phyloP scores from a whole-genome alignment of 1,140 invertebrate species.

The Camponotus vicinus region DNA sequence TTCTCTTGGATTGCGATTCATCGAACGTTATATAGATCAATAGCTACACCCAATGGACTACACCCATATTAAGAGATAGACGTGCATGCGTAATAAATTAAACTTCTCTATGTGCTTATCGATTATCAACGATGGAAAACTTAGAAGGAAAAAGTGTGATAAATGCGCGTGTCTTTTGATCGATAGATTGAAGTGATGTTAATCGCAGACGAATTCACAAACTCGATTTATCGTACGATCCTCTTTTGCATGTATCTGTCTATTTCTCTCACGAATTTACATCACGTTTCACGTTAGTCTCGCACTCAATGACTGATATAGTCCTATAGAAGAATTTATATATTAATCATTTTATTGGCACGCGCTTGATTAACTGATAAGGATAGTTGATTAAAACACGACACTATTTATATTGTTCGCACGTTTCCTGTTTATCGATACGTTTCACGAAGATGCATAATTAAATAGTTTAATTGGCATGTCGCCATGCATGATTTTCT shows the following conservation, averaged over 20 bases:
- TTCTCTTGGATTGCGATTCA: not conserved
- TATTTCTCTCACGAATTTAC: not conserved
- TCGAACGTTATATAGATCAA: not conserved
- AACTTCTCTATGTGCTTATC: conserved; percentile 1
- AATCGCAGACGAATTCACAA: not conserved
- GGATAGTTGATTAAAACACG: conserved; percentile 8
- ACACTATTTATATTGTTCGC: conserved; percentile 44
- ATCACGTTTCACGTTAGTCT: not conserved
- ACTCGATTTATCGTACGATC: conserved; percentile 1
- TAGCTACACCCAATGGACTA: not conserved
- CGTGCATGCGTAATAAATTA: not conserved
- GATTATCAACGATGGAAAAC: not conserved
- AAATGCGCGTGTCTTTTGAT: conserved; percentile 5
- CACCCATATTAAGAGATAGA: conserved; percentile 11
- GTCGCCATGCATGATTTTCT: conserved; percentile 80
- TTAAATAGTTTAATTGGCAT: conserved; percentile 73
- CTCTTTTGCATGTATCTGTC: conserved; percentile 39
- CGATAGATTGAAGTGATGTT: conserved; percentile 21
- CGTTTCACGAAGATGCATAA: conserved; percentile 52
- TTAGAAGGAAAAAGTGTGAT: not conserved
- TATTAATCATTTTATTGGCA: conserved; percentile 1
- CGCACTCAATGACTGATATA: conserved; percentile 1
- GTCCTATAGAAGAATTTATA: not conserved
- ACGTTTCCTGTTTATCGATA: conserved; percentile 46
- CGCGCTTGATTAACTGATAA: conserved; percentile 41